Evolutionary conservation across 2,113 vertebrate species (phyloP), one percentile per base, ranked within the genome.

Genomic region (Trematomus loennbergii): DNA sequence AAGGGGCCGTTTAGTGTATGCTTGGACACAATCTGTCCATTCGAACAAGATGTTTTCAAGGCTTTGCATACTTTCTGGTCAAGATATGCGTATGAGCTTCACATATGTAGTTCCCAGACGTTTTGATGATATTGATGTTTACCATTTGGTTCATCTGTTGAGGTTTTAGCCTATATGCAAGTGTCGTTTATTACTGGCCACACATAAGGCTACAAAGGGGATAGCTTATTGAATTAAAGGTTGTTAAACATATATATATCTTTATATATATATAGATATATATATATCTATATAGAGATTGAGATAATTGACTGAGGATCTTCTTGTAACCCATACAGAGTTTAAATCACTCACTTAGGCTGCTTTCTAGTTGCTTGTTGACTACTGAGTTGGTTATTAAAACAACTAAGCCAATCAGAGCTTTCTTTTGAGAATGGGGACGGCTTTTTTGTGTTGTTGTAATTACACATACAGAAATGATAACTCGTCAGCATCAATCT

Each of bases 21-120:
- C 87, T 89, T 71, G 64, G 83, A 87, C 66, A 89, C 88, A 91
- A 78, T 88, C 83, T 84, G 82, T 83, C 86, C 82, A 87, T 91
- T 93, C 85, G 86, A 85, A 79, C 90, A 87, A 89, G 52, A 90
- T 88, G 85, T 91, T 83, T 79, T 82, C 83, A 58, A 76, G 75
- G 81, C 59, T 86, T 87, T 79, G 69, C 86, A 75, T 78, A 78
- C 71, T 86, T 70, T 76, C 86, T 61, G 66, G 20, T 85, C 13
- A 46, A 59, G 74, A 71, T 45, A 71, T 68, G 61, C 72, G 71
- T 83, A 53, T 8, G 5, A 73, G 29, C 55, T 57, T 77, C 70
- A 77, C 73, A 87, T 64, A 76, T 70, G 85, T 64, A 72, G 40
- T 54, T 67, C 36, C 62, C 29, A 80, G 70, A 67, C 66, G 16